These are phyloP conservation scores for Psettodes erumei DNA, from an alignment of 2,113 vertebrate genomes.

Conservation along the genomic window DNA sequence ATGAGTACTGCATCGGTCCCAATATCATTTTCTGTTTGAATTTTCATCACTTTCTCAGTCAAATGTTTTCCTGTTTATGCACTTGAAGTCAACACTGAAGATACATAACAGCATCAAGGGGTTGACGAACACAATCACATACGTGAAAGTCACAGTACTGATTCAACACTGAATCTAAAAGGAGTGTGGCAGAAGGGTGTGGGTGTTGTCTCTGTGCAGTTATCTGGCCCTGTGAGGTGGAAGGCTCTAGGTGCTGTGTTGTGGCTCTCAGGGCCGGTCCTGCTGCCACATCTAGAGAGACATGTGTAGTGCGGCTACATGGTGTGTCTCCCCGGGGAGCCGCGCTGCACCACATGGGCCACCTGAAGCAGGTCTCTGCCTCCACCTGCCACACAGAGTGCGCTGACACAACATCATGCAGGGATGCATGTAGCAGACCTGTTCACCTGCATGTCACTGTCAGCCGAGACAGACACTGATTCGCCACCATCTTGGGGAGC, in stretches of 20 bases:
- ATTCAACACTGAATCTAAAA: constrained; percentile 58
- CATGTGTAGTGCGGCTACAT: constrained; percentile 30
- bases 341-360: constrained; percentile 5
- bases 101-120: background rate
- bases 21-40: background rate
- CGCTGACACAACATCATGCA: constrained; percentile 50
- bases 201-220: constrained; percentile 43
- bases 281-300: constrained; percentile 42
- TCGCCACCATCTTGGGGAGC: constrained; percentile 32
- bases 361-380: constrained; percentile 62
- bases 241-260: constrained; percentile 37
- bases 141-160: constrained; percentile 36
- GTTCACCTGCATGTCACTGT: constrained; percentile 53
- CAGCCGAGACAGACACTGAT: constrained; percentile 47
- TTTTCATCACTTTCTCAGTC: background rate
- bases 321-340: constrained; percentile 33
- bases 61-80: constrained; percentile 36
- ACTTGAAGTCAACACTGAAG: constrained; percentile 11
- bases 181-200: constrained; percentile 65
- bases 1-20: background rate
- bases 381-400: constrained; percentile 59
- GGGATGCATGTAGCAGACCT: constrained; percentile 48
- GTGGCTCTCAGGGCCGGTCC: constrained; percentile 39
- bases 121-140: constrained; percentile 32
- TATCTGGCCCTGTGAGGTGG: constrained; percentile 51